These are phyloP conservation scores for Drosophila bunnanda DNA, from an alignment of 2,888 invertebrate genomes.

Conservation along the genomic window DNA sequence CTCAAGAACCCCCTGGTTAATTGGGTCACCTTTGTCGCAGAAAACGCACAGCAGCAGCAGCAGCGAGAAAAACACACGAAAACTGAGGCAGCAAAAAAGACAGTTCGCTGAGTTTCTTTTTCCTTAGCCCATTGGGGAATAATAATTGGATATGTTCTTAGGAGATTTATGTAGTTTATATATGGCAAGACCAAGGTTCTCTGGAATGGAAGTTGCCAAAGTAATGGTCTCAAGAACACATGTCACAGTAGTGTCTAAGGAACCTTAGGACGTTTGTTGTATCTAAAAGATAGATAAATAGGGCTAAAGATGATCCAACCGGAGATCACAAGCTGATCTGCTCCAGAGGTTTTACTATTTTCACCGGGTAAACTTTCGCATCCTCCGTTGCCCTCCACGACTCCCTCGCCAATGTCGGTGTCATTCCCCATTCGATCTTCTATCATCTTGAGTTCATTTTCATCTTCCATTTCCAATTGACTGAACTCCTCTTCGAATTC, in stretches of 20 bases:
- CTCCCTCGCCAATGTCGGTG: not conserved
- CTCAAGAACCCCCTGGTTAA: slow-evolving; percentile 42
- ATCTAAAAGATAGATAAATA: not conserved
- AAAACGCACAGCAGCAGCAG: slow-evolving; percentile 48
- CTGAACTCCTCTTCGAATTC: not conserved
- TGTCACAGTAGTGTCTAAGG: too few relatives aligned
- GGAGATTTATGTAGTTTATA: not conserved
- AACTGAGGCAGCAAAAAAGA: slow-evolving; percentile 68
- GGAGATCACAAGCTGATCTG: not conserved
- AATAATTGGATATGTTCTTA: not conserved
- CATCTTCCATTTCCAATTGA: not conserved
- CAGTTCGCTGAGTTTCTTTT: slow-evolving; percentile 48
- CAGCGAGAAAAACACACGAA: not conserved
- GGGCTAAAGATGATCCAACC: not conserved
- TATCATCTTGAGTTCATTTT: not conserved
- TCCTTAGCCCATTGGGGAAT: not conserved
- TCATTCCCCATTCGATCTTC: not conserved
- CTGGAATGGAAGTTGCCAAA: too few relatives aligned
- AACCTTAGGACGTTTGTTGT: too few relatives aligned
- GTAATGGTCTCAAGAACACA: too few relatives aligned
- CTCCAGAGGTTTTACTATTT: not conserved
- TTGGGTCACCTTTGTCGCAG: slow-evolving; percentile 72
- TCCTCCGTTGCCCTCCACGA: not conserved
- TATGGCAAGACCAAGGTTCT: too few relatives aligned
- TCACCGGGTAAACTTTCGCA: not conserved